A percentile compares a stretch with the other conserved stretches of the same genome.
phyloP scores from a whole-genome alignment of 2,113 vertebrate species.

The Semicossyphus pulcher region DNA sequence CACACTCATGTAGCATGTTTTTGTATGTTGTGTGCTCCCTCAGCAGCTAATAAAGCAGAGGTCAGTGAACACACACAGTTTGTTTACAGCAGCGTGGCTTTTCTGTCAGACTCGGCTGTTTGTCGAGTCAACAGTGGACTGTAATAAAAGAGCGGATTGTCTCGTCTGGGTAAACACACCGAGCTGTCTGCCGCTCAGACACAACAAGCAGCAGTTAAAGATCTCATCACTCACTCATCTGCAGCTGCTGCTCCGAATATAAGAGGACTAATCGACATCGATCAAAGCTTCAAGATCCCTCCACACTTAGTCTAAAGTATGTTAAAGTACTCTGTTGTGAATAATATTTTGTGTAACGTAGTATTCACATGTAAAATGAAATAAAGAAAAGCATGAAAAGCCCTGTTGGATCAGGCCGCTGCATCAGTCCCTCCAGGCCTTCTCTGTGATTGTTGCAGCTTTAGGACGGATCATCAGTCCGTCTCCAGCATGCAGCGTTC shows the following conservation, averaged over 20 bases:
- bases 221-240: not conserved
- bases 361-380: too few species aligned
- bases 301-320: too few species aligned
- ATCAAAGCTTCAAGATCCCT: too few species aligned
- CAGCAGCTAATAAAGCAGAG: not conserved
- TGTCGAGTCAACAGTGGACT: conserved; percentile 44
- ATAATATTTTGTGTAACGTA: too few species aligned
- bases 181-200: not conserved
- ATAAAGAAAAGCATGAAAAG: too few species aligned
- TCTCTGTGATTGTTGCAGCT: too few species aligned
- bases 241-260: not conserved
- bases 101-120: conserved; percentile 25
- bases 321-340: too few species aligned
- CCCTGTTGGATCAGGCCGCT: too few species aligned
- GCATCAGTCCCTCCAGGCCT: too few species aligned
- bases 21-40: not conserved
- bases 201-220: not conserved
- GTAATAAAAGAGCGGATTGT: conserved; percentile 29
- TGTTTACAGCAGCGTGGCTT: conserved; percentile 12
- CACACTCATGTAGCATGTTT: fast-evolving
- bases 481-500: too few species aligned
- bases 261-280: not conserved
- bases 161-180: conserved; percentile 38
- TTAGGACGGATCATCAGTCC: too few species aligned
- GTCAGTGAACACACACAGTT: not conserved